Conservation (phyloP, 1,140 invertebrate genomes). For the Diorhabda sublineata region DNA sequence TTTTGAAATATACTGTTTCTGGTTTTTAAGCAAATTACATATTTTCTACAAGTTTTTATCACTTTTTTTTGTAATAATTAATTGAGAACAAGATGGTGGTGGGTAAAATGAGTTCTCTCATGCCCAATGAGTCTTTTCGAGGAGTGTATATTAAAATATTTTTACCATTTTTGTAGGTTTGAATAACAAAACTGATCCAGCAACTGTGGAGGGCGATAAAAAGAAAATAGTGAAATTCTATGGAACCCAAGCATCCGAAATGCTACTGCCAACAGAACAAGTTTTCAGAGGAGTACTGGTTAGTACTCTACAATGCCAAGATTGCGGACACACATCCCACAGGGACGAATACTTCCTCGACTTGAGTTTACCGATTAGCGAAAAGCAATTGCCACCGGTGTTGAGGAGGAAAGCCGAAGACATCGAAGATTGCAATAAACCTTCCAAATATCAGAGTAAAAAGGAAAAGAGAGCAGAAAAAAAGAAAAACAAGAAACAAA, state of each 20-base stretch:
- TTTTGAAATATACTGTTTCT: no score
- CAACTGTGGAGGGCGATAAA: conserved; percentile 67
- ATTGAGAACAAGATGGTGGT: no score
- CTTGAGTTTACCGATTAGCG: conserved; percentile 76
- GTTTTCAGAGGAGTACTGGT: conserved; percentile 86
- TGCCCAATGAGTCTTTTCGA: no score
- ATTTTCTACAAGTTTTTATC: no score
- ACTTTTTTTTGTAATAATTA: no score
- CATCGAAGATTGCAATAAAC: conserved; percentile 52
- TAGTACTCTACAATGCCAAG: conserved; percentile 84
- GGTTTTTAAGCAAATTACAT: no score
- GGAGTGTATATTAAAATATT: no score
- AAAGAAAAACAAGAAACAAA: conserved; percentile 50
- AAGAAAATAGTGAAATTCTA: conserved; percentile 76
- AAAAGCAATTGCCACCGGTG: conserved; percentile 62
- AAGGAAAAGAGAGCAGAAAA: conserved; percentile 63
- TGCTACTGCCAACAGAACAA: conserved; percentile 76
- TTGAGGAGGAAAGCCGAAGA: conserved; percentile 46
- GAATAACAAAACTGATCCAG: conserved; percentile 57
- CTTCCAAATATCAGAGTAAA: conserved; percentile 65
- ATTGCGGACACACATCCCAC: conserved; percentile 80
- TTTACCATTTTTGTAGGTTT: conserved; percentile 27
- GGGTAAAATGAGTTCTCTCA: no score
- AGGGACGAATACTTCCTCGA: conserved; percentile 91
- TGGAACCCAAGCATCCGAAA: conserved; percentile 74